These are phyloP conservation scores for Acleris sparsana DNA, from an alignment of 2,888 invertebrate species.

Conservation along the genomic window DNA sequence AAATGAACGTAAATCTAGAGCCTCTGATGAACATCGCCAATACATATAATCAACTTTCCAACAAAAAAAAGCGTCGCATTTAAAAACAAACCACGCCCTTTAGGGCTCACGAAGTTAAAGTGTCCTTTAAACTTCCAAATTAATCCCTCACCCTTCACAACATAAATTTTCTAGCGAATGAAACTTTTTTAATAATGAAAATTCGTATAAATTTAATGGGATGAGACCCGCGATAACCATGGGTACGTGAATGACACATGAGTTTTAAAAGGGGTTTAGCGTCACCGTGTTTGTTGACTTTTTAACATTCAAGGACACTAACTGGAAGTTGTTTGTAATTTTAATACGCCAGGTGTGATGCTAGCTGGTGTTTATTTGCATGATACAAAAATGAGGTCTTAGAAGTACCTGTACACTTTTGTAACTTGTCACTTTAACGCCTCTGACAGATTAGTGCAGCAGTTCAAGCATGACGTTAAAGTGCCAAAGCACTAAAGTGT, in stretches of 20 bases:
- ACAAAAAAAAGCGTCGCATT: conserved; percentile 5
- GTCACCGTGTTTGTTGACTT: too few species aligned
- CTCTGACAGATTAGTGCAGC: too few species aligned
- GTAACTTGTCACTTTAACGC: too few species aligned
- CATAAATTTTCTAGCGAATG: conserved; percentile 22
- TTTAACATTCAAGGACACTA: background rate
- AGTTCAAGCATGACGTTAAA: too few species aligned
- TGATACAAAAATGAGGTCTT: too few species aligned
- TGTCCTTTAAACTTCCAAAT: conserved; percentile 24
- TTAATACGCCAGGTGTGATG: too few species aligned
- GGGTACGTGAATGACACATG: conserved; percentile 14
- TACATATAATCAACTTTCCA: background rate
- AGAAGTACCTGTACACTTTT: too few species aligned
- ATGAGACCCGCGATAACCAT: conserved; percentile 2
- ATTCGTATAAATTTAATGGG: conserved; percentile 29
- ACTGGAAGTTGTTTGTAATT: too few species aligned
- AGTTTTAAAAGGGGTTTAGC: too few species aligned
- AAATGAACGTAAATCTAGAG: too few species aligned
- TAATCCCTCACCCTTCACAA: conserved; percentile 21
- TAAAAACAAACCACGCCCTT: conserved; percentile 23
- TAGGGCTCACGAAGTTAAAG: conserved; percentile 28
- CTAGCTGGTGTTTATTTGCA: too few species aligned
- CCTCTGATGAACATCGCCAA: background rate
- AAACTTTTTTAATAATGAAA: conserved; percentile 35
- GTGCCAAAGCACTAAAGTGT: too few species aligned